Evolutionary conservation across 2,888 invertebrate genomes (phyloP), one percentile per base, ranked within the genome.

Genomic region (Tipula unca): DNA sequence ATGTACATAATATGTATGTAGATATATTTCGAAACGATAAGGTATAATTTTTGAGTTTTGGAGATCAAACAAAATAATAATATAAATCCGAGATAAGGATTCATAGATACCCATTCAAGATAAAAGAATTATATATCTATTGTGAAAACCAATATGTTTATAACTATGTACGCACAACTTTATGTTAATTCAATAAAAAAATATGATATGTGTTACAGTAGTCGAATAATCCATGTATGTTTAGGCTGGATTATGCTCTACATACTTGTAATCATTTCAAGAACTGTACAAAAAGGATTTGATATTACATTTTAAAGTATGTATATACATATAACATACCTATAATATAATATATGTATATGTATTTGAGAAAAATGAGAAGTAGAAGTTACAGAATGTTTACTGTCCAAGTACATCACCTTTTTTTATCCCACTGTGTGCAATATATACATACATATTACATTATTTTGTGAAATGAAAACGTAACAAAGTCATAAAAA

Each of bases 51-150:
- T 25, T 69, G 25, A 69, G 25, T 69, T 69, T 69, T 69, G 8
- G 69, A 69, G 69, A 69, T 69, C 69, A 69, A 69, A 69, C 69
- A 69, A 69, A 69, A 69, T 69, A 69, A 69, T 69, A 69, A 25
- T 69, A 69, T 25, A 69, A 69, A 69, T 69, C 25, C 69, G 69
- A 69, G 69, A 69, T 69, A 69, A 69, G 69, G 25, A 69, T 69
- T 69, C 25, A 25, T 69, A 25, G 69, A 69, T 69, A 69, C 69
- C 25, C 25, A 25, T 25, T 8, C 69, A 69, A 69, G 25, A 69
- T 69, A 69, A 69, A 69, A 69, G 25, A 25, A 69, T 25, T 25
- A 25, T 69, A 25, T 25, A 69, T 48, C 48, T 17, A 48, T 25
- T 69, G 25, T 69, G 25, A 69, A 69, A 69, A 69, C 10, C 25